Base-by-base conservation (phyloP, 2,888 invertebrate species). In the Nomada hirtipes region DNA sequence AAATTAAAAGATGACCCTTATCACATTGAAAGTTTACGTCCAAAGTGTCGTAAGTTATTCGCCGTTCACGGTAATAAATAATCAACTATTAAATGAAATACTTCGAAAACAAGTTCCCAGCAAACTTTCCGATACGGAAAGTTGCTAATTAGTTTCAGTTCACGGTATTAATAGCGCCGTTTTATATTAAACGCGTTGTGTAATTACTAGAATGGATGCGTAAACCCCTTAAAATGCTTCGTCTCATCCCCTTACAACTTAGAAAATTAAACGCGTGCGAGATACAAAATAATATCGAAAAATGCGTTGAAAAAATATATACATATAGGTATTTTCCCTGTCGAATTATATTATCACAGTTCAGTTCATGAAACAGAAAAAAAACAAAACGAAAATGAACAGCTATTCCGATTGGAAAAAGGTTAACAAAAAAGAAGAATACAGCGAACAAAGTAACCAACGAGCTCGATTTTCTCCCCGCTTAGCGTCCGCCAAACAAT, bases 101-200 rank as follows among this genome's bases (percentile, higher is more conserved):
- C 50, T 50, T 29, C n/a, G 65, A 29, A 29, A 65, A 44, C 20
- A 63, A n/a, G n/a, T 52, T 65, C 26, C 50, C 13, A 13, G n/a
- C 26, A 26, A n/a, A 20, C 18, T 47, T 47, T 64, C 36, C 47
- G 47, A 18, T 44, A 64, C 23, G 50, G n/a, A 65, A 65, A 52
- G 29, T 65, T 52, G 50, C 7, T 65, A 52, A 65, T 29, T 65
- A 50, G 65, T 65, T 65, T 29, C 7, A 7, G 47, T 65, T 65
- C 26, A 1, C 13, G 29, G 26, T 50, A 65, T 52, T 52, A 65
- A n/a, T 29, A n/a, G 29, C 50, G 11, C 23, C 18, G 26, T 26
- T 64, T 64, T 50, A 50, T 64, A n/a, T 18, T 23, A 60, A 3
- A 13, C 29, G 13, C 11, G 13, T 4, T n/a, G 50, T n/a, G n/a